Conservation (phyloP, 1,140 invertebrate species). For the Cardiocondyla obscurior region DNA sequence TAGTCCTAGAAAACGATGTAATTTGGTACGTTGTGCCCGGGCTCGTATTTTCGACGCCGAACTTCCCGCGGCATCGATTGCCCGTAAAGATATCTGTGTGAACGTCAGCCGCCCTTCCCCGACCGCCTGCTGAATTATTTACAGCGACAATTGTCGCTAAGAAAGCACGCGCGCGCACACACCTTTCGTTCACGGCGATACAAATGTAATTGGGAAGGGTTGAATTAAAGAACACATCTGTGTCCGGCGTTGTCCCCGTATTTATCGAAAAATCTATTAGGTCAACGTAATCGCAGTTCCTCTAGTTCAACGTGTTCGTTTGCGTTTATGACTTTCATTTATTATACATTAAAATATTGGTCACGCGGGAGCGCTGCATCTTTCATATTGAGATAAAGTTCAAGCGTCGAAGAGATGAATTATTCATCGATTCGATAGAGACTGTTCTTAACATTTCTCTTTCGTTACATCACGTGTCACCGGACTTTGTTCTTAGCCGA, state of each 20-base stretch:
- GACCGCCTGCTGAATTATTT: slow-evolving; percentile 62
- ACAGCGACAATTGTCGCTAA: slow-evolving; percentile 46
- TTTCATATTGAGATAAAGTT: slow-evolving; percentile 18
- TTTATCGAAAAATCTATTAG: not conserved
- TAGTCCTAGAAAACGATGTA: slow-evolving; percentile 55
- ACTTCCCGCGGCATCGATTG: slow-evolving; percentile 53
- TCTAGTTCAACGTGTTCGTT: not conserved
- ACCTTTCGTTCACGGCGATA: not conserved
- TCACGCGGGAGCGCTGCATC: not conserved
- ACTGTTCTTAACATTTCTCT: slow-evolving; percentile 26
- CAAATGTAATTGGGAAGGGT: slow-evolving; percentile 6
- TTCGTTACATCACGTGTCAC: not conserved
- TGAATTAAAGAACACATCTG: not conserved
- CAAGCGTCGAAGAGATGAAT: not conserved
- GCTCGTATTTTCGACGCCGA: slow-evolving; percentile 30
- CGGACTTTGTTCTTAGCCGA: not conserved
- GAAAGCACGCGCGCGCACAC: not conserved
- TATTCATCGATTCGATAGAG: slow-evolving; percentile 2
- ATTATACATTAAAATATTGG: slow-evolving; percentile 6
- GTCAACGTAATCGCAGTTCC: not conserved
- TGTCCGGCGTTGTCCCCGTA: not conserved
- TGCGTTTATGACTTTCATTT: not conserved
- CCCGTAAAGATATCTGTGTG: slow-evolving; percentile 43
- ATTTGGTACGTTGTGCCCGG: slow-evolving; percentile 27
- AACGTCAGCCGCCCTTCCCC: slow-evolving; percentile 21